Base-by-base conservation (phyloP, 1,140 invertebrate genomes). In the Ceratosolen solmsi region DNA sequence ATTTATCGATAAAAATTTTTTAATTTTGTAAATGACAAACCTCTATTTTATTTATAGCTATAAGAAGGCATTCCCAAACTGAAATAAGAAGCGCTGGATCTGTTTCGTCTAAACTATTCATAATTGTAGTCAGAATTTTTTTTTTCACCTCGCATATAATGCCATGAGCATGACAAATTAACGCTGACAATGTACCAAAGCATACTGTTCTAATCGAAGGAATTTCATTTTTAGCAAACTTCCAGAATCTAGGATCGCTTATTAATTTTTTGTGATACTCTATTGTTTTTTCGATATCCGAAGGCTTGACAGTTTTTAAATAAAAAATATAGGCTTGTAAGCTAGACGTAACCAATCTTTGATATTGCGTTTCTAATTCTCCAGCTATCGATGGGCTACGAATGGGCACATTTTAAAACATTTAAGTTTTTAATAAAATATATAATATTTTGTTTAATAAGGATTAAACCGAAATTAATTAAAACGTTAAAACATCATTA, bases 341-440 rank as follows among this genome's bases (percentile, higher is more conserved):
- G 86, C 94, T 95, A 30, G 94, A 93, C 38, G 94, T 92, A 58
- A 96, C 84, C 27, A 96, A 89, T 83, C 95, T 92, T 82, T 94
- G 92, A 89, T 95, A 95, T 88, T 95, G 96, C 20, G 93, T 92
- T 87, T 96, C 94, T 86, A 94, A 93, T 87, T 96, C 96, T 87
- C 97, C 96, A 15, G 91, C 84, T 17, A 93, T 92, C 25, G 92
- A 91, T 54, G 88, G 91, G 85, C 93, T 82, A 41, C 60, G 60
- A 82, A n/a, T n/a, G n/a, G n/a, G n/a, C n/a, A n/a, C n/a, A n/a
- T n/a, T n/a, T n/a, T n/a, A n/a, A n/a, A n/a, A n/a, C n/a, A n/a
- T n/a, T n/a, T n/a, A n/a, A n/a, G n/a, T n/a, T n/a, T n/a, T n/a
- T n/a, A n/a, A n/a, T n/a, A n/a, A n/a, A n/a, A n/a, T n/a, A n/a